Base-by-base conservation (phyloP, 1,140 invertebrate species). In the Nasonia vitripennis region DNA sequence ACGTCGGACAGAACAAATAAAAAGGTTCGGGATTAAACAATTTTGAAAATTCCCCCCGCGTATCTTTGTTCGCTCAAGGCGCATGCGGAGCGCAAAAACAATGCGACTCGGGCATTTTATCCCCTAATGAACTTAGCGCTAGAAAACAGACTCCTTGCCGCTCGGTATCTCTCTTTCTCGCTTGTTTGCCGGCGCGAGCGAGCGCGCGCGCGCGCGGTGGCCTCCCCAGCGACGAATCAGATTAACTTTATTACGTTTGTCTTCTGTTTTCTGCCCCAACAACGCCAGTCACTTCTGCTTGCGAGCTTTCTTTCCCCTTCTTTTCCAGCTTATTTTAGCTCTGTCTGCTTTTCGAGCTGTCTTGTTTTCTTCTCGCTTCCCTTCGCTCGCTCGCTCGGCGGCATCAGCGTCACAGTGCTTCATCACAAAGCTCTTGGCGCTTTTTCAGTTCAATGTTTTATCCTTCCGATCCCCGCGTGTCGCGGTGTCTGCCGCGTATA, bases 241-340 rank as follows among this genome's bases (percentile, higher is more conserved):
- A 93, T 93, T 93, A 93, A 90, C 92, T 92, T 93, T 93, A 93
- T 93, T 92, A 89, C 90, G 89, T 92, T 91, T 91, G 89, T 91
- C 89, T 90, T 90, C 89, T 90, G 89, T 91, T 91, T 91, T 89
- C 90, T 89, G 73, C 87, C 87, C 89, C 87, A 87, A 91, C 87
- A 88, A 87, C 87, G 87, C 86, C 88, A 89, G 87, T 91, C 91
- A 89, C 88, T 89, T 89, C 89, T 20, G 23, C 80, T 77, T 48
- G 14, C 20, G 51, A 51, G 74, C 45, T 62, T 70, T 80, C 41
- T 77, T 37, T 78, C 70, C 75, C 71, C 62, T 31, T 41, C 71
- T 48, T 78, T 71, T 78, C 74, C 67, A 67, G 31, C 74, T 81
- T 78, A 67, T 86, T 77, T 27, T 45, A 45, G 20, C 34, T 45